Evolutionary conservation across 2,113 vertebrate species (phyloP), one percentile per base, ranked within the genome.

Genomic region (Spilogale gracilis): DNA sequence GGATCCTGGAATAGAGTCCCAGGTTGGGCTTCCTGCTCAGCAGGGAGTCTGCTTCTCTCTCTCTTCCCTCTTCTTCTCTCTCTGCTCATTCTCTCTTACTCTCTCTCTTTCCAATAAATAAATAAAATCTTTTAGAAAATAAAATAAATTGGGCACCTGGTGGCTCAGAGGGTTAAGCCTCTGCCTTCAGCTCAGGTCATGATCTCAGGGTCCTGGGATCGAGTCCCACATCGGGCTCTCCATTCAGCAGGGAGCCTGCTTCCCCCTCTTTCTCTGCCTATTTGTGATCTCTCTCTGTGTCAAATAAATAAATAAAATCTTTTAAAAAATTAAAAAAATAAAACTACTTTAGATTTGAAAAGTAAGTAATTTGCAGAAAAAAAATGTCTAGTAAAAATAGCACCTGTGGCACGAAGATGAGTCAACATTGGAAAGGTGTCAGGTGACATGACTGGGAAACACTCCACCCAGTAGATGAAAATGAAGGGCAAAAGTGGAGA

Each of bases 281-380:
- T 9, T 16, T 18, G 32, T n/a, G 32, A 32, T 69, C 17, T 67
- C 65, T 32, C 65, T 32, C 65, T 67, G 16, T 69, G 9, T n/a
- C 67, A 6, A 69, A 16, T 69, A 69, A 69, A 69, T 18, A 69
- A 69, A 69, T n/a, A 69, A 69, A 38, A 9, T n/a, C 67, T 69
- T 69, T 18, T 6, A 38, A 69, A 69, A 65, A 65, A 14, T 71
- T 45, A 85, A 74, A 80, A 54, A 85, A 74, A 80, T 73, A 52
- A 91, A 43, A 43, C 85, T n/a, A 65, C 65, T 63, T 81, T 89
- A 74, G 76, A 69, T 76, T 60, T 30, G 13, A 45, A 74, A 76
- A 95, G 50, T 71, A 30, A 89, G 10, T 38, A 85, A 54, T 92
- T 27, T 67, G 27, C 54, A 88, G 56, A 50, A 87, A 76, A 43